phyloP scores from a whole-genome alignment of 2,888 invertebrate species.

The Scaptomyza caliginosa region DNA sequence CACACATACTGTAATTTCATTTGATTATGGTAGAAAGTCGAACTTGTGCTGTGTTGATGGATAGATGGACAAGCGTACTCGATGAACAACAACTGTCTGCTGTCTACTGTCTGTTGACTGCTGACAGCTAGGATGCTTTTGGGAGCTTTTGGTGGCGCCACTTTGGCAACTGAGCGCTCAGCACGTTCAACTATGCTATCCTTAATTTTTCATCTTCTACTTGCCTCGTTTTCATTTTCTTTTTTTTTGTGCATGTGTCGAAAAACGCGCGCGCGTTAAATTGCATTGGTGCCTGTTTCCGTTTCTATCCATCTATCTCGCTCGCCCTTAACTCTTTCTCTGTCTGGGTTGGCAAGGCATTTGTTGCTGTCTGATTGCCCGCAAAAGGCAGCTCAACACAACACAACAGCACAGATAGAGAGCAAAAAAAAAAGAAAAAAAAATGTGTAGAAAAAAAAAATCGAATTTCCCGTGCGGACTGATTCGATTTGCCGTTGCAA shows the following conservation, averaged over 20 bases:
- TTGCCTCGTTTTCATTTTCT: not conserved
- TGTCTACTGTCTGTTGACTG: conserved; percentile 3
- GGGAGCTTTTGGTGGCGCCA: conserved; percentile 27
- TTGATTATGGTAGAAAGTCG: conserved; percentile 65
- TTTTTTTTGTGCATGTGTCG: conserved; percentile 26
- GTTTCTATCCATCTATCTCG: not conserved
- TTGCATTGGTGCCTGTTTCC: conserved; percentile 52
- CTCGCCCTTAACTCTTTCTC: conserved; percentile 5
- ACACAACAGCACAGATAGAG: conserved; percentile 11
- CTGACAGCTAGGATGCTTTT: conserved; percentile 23
- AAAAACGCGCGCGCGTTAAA: conserved; percentile 49
- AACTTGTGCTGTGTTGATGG: conserved; percentile 30
- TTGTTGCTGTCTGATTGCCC: conserved; percentile 79
- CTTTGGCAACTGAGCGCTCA: conserved; percentile 46
- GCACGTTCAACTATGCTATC: conserved; percentile 28
- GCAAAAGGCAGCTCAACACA: conserved; percentile 60
- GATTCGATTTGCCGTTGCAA: conserved; percentile 84
- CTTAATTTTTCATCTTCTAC: conserved; percentile 25
- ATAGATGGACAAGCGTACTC: conserved; percentile 37
- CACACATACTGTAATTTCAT: conserved; percentile 73
- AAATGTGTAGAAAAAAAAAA: conserved; percentile 59
- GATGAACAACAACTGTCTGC: conserved; percentile 25
- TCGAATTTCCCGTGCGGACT: conserved; percentile 83
- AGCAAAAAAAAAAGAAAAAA: not conserved
- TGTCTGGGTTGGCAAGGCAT: conserved; percentile 43